Evolutionary conservation across 2,888 invertebrate species (phyloP).

Genomic region (Phragmatobia fuliginosa): DNA sequence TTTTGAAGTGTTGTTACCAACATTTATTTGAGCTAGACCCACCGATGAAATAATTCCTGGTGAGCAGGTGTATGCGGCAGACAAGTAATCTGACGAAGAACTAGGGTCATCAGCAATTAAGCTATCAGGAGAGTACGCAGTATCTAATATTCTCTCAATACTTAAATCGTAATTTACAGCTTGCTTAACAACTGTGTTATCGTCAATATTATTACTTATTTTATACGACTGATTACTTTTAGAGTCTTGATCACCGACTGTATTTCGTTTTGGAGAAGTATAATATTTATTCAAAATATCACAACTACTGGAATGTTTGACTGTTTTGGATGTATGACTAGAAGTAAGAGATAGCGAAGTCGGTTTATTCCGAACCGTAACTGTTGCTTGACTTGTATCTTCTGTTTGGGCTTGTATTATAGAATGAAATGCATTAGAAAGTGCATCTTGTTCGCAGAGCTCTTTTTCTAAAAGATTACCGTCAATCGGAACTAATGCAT

Average conservation of each 20-base stretch:
- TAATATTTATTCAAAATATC: conserved; percentile 68
- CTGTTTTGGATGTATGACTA: conserved; percentile 76
- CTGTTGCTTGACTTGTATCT: conserved; percentile 58
- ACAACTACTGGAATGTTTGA: conserved; percentile 78
- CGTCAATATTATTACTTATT: conserved; percentile 40
- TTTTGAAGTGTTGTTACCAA: conserved; percentile 64
- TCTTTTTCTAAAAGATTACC: conserved; percentile 80
- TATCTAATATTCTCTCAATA: conserved; percentile 60
- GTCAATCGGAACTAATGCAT: conserved; percentile 75
- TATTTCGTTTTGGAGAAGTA: conserved; percentile 41
- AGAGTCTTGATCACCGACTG: conserved; percentile 52
- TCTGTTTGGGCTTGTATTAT: conserved; percentile 74
- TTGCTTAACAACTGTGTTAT: conserved; percentile 41
- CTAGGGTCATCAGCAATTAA: conserved; percentile 76
- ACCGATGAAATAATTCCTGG: conserved; percentile 63
- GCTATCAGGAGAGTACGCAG: conserved; percentile 75
- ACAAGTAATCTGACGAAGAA: conserved; percentile 79
- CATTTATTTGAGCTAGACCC: conserved; percentile 65
- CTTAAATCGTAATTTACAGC: conserved; percentile 39
- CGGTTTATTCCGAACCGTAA: conserved; percentile 65
- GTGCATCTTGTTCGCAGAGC: conserved; percentile 83
- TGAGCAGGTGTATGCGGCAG: conserved; percentile 73
- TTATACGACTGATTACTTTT: conserved; percentile 41
- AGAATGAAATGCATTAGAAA: conserved; percentile 82
- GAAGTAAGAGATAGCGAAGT: conserved; percentile 74